Evolutionary conservation across 2,888 invertebrate genomes (phyloP), one percentile per base, ranked within the genome.

Genomic region (Gibbula magus): DNA sequence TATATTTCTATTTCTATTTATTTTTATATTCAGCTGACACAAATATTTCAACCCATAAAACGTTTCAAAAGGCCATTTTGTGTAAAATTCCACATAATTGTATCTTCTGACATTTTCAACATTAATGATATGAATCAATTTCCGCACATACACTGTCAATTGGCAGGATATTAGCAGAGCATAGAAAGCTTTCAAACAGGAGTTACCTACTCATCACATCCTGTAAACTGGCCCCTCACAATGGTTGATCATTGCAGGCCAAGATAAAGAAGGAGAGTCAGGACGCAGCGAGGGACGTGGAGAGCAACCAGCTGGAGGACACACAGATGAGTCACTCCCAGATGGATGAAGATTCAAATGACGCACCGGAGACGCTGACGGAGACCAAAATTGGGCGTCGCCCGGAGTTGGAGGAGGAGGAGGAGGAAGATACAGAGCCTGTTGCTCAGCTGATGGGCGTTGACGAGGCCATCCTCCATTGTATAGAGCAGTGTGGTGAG

Each of bases 391-490:
- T 81, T 8, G 83, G 83, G 8, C 84, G 88, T 10, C 80, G 85
- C 66, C 79, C 81, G 29, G 94, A 94, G 81, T 94, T 95, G 83
- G 95, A 96, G 83, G 82, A 86, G 54, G 88, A 87, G 51, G 90
- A 91, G 51, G 90, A 89, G 39, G 87, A 87, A 5, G 85, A 86
- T 56, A 88, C 87, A 22, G 88, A 89, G 35, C 83, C 85, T 16
- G 87, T 85, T 16, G 81, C 87, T 5, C 92, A 97, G 92, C 95
- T 98, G 0, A 93, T 98, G 84, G 96, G 97, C 0, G 93, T 99
- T 77, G 98, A 98, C 93, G 96, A 97, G 89, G 98, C 98, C 0
- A 96, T 98, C 82, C 93, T 98, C 0, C 96, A 97, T 90, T 97
- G 98, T 89, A 98, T 99, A 85, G 98, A 98, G 89, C 95, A 96